A percentile compares a stretch with the other conserved stretches of the same genome.
phyloP scores from a whole-genome alignment of 2,888 invertebrate genomes.

The Tetragnatha montana region DNA sequence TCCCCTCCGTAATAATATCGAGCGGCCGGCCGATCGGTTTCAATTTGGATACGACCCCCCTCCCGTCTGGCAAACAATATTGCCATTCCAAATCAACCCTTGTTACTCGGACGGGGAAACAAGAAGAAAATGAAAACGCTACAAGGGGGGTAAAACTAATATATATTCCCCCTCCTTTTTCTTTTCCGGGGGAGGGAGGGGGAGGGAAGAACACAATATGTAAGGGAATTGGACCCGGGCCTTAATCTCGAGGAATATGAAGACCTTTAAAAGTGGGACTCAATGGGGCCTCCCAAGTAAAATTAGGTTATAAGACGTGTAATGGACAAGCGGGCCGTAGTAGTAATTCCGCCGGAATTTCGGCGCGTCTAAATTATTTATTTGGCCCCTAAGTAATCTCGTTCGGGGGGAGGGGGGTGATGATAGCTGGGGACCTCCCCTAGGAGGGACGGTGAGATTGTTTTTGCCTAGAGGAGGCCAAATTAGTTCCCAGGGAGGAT shows the following conservation, averaged over 20 bases:
- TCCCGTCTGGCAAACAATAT: slow-evolving; percentile 59
- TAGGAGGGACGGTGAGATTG: slow-evolving; percentile 35
- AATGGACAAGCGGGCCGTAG: slow-evolving; percentile 51
- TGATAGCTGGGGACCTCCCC: slow-evolving; percentile 53
- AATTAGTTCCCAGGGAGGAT: slow-evolving; percentile 15
- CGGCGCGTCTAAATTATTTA: slow-evolving; percentile 63
- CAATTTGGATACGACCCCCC: slow-evolving; percentile 47
- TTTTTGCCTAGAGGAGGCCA: slow-evolving; percentile 28
- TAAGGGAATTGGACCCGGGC: slow-evolving; percentile 56
- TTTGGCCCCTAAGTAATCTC: slow-evolving; percentile 63
- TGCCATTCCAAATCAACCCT: slow-evolving; percentile 67
- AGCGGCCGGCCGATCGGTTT: not conserved
- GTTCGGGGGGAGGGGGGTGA: slow-evolving; percentile 46
- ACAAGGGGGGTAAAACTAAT: slow-evolving; percentile 68
- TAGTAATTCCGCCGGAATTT: slow-evolving; percentile 55
- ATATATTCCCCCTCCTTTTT: slow-evolving; percentile 62
- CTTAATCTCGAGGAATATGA: slow-evolving; percentile 68
- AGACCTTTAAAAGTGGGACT: slow-evolving; percentile 56
- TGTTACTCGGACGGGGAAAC: slow-evolving; percentile 64
- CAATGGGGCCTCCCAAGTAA: slow-evolving; percentile 56
- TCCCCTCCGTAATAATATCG: not conserved
- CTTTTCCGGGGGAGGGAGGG: slow-evolving; percentile 1
- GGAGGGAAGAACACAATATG: slow-evolving; percentile 51
- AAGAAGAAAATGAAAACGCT: slow-evolving; percentile 69
- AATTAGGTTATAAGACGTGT: slow-evolving; percentile 68